phyloP scores from a whole-genome alignment of 1,140 invertebrate genomes.

The Scaptomyza graminum region DNA sequence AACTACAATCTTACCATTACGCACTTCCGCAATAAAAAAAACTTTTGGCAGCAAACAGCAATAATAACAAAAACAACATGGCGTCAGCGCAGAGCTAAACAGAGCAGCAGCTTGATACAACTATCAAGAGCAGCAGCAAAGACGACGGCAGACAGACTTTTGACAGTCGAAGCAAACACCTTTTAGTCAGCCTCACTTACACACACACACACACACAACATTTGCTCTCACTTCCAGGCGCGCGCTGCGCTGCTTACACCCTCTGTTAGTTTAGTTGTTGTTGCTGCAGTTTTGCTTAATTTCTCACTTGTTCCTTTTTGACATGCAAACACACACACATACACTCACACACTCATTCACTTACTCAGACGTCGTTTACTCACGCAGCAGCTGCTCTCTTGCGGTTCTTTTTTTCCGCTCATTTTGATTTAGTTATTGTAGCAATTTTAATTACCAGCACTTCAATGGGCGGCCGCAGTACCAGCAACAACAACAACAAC shows the following conservation, averaged over 20 bases:
- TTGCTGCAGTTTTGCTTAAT: constrained; percentile 55
- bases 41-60: constrained; percentile 34
- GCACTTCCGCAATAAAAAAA: constrained; percentile 37
- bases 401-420: constrained; percentile 21
- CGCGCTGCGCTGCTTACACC: constrained; percentile 12
- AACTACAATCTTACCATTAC: constrained; percentile 22
- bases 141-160: constrained; percentile 20
- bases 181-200: constrained; percentile 53
- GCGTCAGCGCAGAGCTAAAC: constrained; percentile 17
- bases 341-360: constrained; percentile 2
- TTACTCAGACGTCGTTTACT: not conserved
- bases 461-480: constrained; percentile 38
- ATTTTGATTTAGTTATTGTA: constrained; percentile 77
- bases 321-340: constrained; percentile 25
- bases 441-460: constrained; percentile 77
- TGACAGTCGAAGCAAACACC: constrained; percentile 42
- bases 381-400: constrained; percentile 37
- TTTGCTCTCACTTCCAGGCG: constrained; percentile 64
- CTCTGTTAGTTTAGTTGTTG: constrained; percentile 32
- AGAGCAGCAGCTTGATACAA: constrained; percentile 30
- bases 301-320: constrained; percentile 64
- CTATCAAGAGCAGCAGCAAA: constrained; percentile 31
- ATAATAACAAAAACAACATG: constrained; percentile 20
- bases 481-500: constrained; percentile 12
- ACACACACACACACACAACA: constrained; percentile 29